phyloP scores from a whole-genome alignment of 2,113 vertebrate genomes.

The Beaufortia kweichowensis region DNA sequence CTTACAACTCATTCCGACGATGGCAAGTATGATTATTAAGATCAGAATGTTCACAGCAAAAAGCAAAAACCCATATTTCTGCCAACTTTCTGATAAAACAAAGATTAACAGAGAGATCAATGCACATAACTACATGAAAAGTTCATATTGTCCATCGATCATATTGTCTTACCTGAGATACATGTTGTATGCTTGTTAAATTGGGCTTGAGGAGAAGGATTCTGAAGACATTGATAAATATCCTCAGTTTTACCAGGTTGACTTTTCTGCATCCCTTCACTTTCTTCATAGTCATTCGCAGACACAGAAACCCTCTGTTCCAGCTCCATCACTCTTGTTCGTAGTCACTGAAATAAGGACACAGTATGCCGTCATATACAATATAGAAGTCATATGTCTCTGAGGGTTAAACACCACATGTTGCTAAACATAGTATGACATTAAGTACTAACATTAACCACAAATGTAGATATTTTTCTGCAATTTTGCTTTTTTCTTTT shows the following conservation, averaged over 20 bases:
- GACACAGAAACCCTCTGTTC: neutral
- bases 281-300: neutral
- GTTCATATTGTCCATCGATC: neutral
- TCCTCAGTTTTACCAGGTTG: constrained; percentile 15
- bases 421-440: neutral
- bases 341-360: neutral
- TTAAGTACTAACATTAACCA: neutral
- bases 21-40: neutral
- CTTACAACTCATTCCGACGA: constrained; percentile 24
- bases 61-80: constrained; percentile 16
- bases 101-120: neutral
- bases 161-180: constrained; percentile 8
- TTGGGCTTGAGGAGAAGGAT: neutral
- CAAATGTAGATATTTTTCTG: too few relatives aligned
- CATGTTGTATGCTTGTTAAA: too few relatives aligned
- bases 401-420: neutral
- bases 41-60: constrained; percentile 14
- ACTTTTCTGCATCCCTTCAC: neutral
- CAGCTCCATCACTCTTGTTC: constrained; percentile 28
- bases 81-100: neutral
- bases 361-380: neutral
- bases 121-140: neutral
- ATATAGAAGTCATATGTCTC: neutral
- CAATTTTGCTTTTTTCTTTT: too few relatives aligned
- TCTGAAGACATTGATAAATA: constrained; percentile 29